Conservation (phyloP, 2,888 invertebrate species). For the Chrysotoxum bicinctum region DNA sequence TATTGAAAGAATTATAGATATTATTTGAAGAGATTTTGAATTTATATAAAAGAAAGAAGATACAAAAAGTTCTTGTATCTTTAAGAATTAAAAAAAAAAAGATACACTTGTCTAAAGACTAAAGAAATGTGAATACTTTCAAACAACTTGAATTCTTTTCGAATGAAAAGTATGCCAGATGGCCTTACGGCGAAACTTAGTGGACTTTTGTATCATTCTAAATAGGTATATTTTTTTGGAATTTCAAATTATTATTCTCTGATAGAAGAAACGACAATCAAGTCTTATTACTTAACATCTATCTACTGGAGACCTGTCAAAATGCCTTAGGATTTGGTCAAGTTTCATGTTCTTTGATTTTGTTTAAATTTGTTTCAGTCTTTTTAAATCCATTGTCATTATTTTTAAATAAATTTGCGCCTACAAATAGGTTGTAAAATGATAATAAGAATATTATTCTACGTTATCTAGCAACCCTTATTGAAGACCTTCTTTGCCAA, state of each 20-base stretch:
- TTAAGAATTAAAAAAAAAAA: background rate
- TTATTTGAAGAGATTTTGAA: background rate
- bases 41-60: background rate
- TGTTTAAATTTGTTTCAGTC: background rate
- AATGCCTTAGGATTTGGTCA: too few species aligned
- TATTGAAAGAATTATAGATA: conserved; percentile 61
- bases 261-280: too few species aligned
- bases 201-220: too few species aligned
- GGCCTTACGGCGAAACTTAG: too few species aligned
- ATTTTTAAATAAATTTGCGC: background rate
- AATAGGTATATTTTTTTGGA: too few species aligned
- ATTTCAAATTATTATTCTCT: too few species aligned
- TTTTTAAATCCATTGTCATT: background rate
- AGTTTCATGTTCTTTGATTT: background rate
- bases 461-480: background rate
- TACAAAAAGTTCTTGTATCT: background rate
- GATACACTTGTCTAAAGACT: background rate
- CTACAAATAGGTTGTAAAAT: background rate
- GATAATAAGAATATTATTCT: conserved; percentile 6
- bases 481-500: background rate
- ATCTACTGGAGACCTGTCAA: too few species aligned
- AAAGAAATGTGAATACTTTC: background rate
- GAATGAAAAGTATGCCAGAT: too few species aligned
- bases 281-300: too few species aligned
- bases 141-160: too few species aligned